Percentiles rank a stretch among this genome's conserved stretches.
Evolutionary conservation across 2,113 vertebrate species (phyloP).

Genomic region (Ammodytes dubius): DNA sequence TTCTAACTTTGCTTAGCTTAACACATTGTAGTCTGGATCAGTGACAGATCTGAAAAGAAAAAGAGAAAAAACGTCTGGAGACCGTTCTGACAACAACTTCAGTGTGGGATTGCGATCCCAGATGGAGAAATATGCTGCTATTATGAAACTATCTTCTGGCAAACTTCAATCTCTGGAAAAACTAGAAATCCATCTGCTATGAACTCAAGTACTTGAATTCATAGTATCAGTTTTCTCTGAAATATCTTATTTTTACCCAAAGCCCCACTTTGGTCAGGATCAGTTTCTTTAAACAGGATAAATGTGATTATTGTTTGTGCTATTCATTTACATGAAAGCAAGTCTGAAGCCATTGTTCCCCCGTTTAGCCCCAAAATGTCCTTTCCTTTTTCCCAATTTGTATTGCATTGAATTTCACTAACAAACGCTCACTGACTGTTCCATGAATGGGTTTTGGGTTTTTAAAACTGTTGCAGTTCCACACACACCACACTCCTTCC

Average conservation of each 20-base stretch:
- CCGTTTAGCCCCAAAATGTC: neutral
- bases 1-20: neutral
- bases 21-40: slow-evolving; percentile 12
- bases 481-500: too few species aligned
- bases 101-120: neutral
- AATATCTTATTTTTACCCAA: neutral
- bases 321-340: neutral
- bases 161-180: slow-evolving; percentile 23
- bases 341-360: neutral
- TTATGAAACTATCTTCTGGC: slow-evolving; percentile 37
- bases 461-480: neutral
- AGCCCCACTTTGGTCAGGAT: neutral
- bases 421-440: neutral
- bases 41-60: slow-evolving; percentile 3
- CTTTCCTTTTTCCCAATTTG: neutral
- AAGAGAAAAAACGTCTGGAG: slow-evolving; percentile 3
- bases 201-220: slow-evolving; percentile 9
- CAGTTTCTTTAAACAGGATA: neutral
- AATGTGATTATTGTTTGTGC: neutral
- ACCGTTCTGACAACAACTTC: slow-evolving; percentile 9
- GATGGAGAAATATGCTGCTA: slow-evolving; percentile 16
- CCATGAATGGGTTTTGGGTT: neutral
- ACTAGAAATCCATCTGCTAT: neutral
- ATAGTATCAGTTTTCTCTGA: neutral
- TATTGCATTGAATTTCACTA: neutral